These are phyloP conservation scores for Oceanodroma tethys DNA, from an alignment of 2,113 vertebrate species.

Conservation along the genomic window DNA sequence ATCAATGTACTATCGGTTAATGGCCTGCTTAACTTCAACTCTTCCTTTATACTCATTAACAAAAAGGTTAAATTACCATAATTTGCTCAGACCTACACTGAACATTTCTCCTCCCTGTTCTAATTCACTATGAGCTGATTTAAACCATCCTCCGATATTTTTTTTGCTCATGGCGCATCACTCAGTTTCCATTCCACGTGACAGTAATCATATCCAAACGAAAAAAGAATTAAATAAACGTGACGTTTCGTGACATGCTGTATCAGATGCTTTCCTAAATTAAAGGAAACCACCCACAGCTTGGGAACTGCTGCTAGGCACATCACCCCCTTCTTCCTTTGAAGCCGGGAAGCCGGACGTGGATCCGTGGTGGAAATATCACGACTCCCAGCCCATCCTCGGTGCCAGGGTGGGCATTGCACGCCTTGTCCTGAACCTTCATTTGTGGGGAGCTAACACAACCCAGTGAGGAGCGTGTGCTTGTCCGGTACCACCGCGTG, in stretches of 20 bases:
- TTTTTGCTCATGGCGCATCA: slow-evolving; percentile 1
- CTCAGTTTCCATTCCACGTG: slow-evolving; percentile 42
- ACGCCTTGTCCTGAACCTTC: neutral
- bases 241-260: slow-evolving; percentile 33
- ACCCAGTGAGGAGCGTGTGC: neutral
- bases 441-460: neutral
- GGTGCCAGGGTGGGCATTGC: neutral
- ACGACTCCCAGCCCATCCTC: neutral
- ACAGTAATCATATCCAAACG: slow-evolving; percentile 62
- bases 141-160: neutral
- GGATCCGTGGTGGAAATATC: neutral
- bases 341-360: neutral
- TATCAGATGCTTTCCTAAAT: slow-evolving; percentile 56
- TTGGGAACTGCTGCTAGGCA: slow-evolving; percentile 26
- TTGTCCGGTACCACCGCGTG: fast-evolving
- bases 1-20: neutral
- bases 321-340: slow-evolving; percentile 41
- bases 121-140: neutral
- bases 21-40: neutral
- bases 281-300: slow-evolving; percentile 55
- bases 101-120: neutral
- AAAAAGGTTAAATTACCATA: neutral
- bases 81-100: neutral
- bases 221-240: slow-evolving; percentile 50
- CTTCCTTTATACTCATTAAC: neutral